phyloP scores from a whole-genome alignment of 1,140 invertebrate species.

The Caligus rogercresseyi region DNA sequence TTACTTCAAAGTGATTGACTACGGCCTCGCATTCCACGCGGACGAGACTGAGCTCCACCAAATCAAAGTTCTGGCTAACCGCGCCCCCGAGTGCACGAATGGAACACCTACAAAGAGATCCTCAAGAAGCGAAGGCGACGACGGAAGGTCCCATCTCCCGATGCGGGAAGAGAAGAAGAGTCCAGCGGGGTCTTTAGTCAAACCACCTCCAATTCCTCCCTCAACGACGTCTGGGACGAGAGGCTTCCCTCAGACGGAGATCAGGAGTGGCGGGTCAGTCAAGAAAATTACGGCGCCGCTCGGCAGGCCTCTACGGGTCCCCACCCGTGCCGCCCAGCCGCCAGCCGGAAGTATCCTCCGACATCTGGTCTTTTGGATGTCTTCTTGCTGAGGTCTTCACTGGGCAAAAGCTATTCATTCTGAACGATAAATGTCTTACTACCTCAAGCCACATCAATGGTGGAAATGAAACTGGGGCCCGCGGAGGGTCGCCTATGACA shows the following conservation, averaged over 20 bases:
- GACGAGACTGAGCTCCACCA: conserved; percentile 14
- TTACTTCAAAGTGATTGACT: conserved; percentile 20
- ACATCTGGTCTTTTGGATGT: conserved; percentile 17
- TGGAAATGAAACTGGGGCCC: conserved; percentile 9
- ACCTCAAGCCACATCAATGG: conserved; percentile 3
- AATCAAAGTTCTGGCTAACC: background rate
- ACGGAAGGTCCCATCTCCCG: too few relatives aligned
- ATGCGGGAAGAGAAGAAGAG: too few relatives aligned
- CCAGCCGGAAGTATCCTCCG: too few relatives aligned
- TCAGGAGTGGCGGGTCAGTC: background rate
- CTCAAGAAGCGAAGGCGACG: conserved; percentile 5
- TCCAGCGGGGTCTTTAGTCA: background rate
- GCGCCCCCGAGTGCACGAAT: conserved; percentile 1
- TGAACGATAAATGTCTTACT: background rate
- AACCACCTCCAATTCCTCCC: background rate
- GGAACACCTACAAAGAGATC: conserved; percentile 10
- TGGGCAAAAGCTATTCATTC: background rate
- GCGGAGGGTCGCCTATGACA: conserved; percentile 1
- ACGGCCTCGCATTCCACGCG: conserved; percentile 17
- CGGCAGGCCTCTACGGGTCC: background rate
- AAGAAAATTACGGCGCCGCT: background rate
- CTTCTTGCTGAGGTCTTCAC: conserved; percentile 7
- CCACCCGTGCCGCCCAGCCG: background rate
- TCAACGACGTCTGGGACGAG: background rate
- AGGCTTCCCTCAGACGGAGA: background rate